A percentile compares a stretch with the other conserved stretches of the same genome.
phyloP scores from a whole-genome alignment of 1,140 invertebrate species.

The Schlechtendalia chinensis region DNA sequence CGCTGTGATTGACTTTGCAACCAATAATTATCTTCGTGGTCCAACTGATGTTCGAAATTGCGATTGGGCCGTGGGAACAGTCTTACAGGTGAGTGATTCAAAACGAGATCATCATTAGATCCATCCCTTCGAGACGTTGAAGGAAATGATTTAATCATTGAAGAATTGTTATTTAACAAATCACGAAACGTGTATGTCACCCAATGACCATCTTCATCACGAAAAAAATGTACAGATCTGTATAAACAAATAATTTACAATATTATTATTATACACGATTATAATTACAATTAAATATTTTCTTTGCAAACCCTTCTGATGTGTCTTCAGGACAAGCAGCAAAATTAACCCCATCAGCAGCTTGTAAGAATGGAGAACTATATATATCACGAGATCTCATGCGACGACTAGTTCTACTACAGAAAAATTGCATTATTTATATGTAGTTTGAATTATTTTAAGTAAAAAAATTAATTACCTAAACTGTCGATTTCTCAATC shows the following conservation, averaged over 20 bases:
- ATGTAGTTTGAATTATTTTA: neutral
- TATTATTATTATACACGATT: conserved; percentile 76
- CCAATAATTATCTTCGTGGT: conserved; percentile 14
- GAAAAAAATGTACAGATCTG: conserved; percentile 83
- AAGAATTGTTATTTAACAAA: conserved; percentile 31
- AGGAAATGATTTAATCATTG: conserved; percentile 5
- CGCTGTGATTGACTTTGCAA: conserved; percentile 14
- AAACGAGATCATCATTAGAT: conserved; percentile 40
- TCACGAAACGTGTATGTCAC: conserved; percentile 87
- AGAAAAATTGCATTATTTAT: neutral
- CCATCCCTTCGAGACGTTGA: conserved; percentile 29
- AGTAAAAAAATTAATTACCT: conserved; percentile 21
- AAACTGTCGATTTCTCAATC: conserved; percentile 31
- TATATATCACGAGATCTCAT: conserved; percentile 24
- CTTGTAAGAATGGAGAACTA: conserved; percentile 31
- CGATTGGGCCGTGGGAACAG: conserved; percentile 28
- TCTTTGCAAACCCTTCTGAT: conserved; percentile 9
- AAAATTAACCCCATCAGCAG: conserved; percentile 17
- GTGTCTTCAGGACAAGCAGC: conserved; percentile 17
- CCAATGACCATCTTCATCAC: conserved; percentile 69
- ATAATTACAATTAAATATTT: conserved; percentile 3
- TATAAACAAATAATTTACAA: conserved; percentile 74
- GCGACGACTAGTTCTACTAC: neutral
- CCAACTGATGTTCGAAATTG: conserved; percentile 36
- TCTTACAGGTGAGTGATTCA: conserved; percentile 45